Base-by-base conservation (phyloP, 2,888 invertebrate genomes). In the Rotaria socialis region DNA sequence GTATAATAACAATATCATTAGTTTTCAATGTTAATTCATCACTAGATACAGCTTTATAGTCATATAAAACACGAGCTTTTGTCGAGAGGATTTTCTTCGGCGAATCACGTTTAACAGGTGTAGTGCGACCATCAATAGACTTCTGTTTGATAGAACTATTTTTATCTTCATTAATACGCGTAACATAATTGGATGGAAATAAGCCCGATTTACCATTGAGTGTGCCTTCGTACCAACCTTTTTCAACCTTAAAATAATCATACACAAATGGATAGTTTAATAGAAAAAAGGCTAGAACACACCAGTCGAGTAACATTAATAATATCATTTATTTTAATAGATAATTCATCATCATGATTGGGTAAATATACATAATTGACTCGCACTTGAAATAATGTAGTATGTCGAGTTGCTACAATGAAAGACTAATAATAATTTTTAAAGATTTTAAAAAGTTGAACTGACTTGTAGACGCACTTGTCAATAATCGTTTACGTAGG, bases 171-270 rank as follows among this genome's bases (percentile, higher is more conserved):
- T 88, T 89, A 43, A 91, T 88, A 87, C 92, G 90, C 89, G 94
- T 93, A 60, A 97, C 97, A 92, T 97, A 97, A 93, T 97, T 97
- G 11, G 96, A 97, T 7, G 97, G 97, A 91, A 97, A 97, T 88
- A 97, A 96, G 50, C 97, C 97, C 87, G 94, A 93, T 90, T 94
- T 94, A 80, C 94, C 95, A 90, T 94, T 94, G 84, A 95, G 92
- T 87, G 94, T 93, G 88, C 96, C 96, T 93, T 94, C 94, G 90
- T 90, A 90, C 96, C 96, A 96, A 11, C 90, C 90, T 87, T 90
- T 90, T 86, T 90, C 90, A 84, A 88, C 47, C 80, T 80, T 43
- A 43, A 22, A 14, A 47, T 41, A 35, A 16, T 22, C 2, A 6
- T 58, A 19, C 6, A 24, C 4, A 16, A 24, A 14, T 35, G 5